These are phyloP conservation scores for Aldabrachelys gigantea DNA, from an alignment of 2,113 vertebrate species.

Conservation along the genomic window DNA sequence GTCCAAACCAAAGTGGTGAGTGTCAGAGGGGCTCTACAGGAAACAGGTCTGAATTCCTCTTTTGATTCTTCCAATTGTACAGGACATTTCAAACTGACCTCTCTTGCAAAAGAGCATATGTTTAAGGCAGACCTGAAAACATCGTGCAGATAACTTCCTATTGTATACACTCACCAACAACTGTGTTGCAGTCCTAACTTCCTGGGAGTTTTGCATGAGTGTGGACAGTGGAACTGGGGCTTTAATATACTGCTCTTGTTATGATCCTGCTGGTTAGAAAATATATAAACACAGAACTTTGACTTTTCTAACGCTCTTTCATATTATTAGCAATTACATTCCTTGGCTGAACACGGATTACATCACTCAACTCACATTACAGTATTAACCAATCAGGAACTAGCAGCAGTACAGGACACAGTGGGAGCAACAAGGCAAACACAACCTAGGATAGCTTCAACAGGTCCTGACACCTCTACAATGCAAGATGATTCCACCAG, in stretches of 20 bases:
- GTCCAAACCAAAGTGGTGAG: constrained; percentile 33
- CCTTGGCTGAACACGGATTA: constrained; percentile 50
- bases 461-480: not conserved
- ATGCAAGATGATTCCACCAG: not conserved
- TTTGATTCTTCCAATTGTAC: not conserved
- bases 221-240: not conserved
- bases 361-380: constrained; percentile 26
- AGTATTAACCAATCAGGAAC: not conserved
- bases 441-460: not conserved
- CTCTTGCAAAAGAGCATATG: not conserved
- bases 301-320: constrained; percentile 37
- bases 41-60: not conserved
- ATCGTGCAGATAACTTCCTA: not conserved
- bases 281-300: not conserved
- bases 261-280: not conserved
- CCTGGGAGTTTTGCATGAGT: not conserved
- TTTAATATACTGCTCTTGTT: not conserved
- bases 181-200: not conserved
- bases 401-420: not conserved
- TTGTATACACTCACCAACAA: not conserved
- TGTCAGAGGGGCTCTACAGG: not conserved
- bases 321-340: constrained; percentile 51
- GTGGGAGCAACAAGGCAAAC: not conserved
- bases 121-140: not conserved
- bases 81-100: not conserved